These are phyloP conservation scores for Hyla sarda DNA, from an alignment of 2,113 vertebrate genomes.

Conservation along the genomic window DNA sequence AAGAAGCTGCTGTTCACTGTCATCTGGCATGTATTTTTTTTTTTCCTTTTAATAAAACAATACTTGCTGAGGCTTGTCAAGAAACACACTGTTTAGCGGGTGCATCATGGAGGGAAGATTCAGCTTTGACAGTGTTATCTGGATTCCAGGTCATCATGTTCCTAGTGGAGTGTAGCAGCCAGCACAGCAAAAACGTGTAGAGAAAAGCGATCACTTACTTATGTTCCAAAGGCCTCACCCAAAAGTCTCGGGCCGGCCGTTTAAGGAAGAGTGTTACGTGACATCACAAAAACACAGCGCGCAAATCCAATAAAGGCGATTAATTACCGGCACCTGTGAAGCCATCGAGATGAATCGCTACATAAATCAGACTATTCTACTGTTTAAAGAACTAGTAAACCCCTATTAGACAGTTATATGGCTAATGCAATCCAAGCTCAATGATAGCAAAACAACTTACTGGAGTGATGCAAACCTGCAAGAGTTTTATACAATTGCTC, in stretches of 20 bases:
- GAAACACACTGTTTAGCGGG: background rate
- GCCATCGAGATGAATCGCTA: background rate
- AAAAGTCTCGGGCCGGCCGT: background rate
- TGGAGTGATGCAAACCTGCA: background rate
- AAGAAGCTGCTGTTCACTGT: background rate
- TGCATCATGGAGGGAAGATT: background rate
- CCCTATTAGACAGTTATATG: background rate
- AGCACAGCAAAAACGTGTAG: background rate
- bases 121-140: background rate
- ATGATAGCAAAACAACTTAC: background rate
- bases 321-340: background rate
- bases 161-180: background rate
- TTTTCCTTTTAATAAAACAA: background rate
- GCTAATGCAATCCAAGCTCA: background rate
- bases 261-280: background rate
- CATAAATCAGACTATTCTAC: background rate
- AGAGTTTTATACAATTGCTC: background rate
- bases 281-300: background rate
- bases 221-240: background rate
- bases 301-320: background rate
- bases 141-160: slow-evolving; percentile 25
- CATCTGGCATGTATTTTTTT: background rate
- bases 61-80: background rate
- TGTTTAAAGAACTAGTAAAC: background rate
- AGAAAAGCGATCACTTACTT: background rate